Evolutionary conservation across 1,140 invertebrate species (phyloP), one percentile per base, ranked within the genome.

Genomic region (Zaprionus ghesquierei): DNA sequence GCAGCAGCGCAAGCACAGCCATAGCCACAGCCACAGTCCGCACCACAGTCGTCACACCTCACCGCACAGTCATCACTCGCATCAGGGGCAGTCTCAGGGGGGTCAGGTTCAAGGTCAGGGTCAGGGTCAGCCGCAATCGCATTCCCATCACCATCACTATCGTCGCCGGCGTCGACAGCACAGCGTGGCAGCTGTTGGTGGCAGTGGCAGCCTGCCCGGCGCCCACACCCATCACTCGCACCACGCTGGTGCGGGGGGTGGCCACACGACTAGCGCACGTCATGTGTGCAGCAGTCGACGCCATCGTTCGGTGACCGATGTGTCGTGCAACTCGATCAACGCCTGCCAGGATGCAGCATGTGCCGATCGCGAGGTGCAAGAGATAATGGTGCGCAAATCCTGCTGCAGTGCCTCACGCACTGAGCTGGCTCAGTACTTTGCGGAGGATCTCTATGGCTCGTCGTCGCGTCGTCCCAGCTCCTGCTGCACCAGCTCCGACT

Each of bases 401-500:
- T 84, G 81, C 61, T 82, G 81, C 79, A 90, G 76, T 38, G 63
- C 80, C 9, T 89, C 87, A 2, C 75, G 89, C 59, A 87, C 87
- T 0, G 85, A 92, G 33, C 44, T 92, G 2, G 90, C 90, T 3
- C 90, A 92, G 51, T 92, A 82, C 38, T 92, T 91, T 51, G 85
- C 85, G 50, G 90, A 91, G 59, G 90, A 90, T 65, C 61, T 91
- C 0, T 90, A 92, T 5, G 90, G 91, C n/a, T 70, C 91, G 0
- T 79, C 87, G 8, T 72, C 81, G 9, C 51, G 86, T 13, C 69
- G 80, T 0, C 91, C 91, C 10, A 91, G 89, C 46, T 91, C 89
- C 15, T 92, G 90, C 29, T 92, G 90, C 74, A 92, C 90, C 31
- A 89, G 89, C 23, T 92, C 90, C 9, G 90, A 92, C 18, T 92